Evolutionary conservation across 2,113 vertebrate species (phyloP).

Genomic region (Leptobrachium ailaonicum): DNA sequence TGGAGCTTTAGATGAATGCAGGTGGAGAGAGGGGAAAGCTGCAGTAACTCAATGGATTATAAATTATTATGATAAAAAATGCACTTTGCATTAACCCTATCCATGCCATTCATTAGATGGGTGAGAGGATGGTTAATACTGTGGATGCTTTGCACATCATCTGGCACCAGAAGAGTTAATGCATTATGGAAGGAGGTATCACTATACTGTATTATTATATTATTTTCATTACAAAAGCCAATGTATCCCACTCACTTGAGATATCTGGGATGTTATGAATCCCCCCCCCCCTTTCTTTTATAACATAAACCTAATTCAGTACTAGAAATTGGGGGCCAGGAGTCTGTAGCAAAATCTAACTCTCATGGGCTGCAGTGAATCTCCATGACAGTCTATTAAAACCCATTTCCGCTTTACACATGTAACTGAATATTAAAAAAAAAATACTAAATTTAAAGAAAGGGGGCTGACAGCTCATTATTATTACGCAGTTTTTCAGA

Average conservation of each 20-base stretch:
- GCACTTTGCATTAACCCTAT: neutral
- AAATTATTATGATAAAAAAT: neutral
- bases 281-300: constrained; percentile 1
- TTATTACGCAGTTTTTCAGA: constrained; percentile 39
- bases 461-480: neutral
- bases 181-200: neutral
- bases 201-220: neutral
- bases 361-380: constrained; percentile 28
- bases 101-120: neutral
- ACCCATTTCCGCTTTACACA: constrained; percentile 25
- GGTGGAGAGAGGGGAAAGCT: neutral
- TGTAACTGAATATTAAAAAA: constrained; percentile 25
- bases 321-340: constrained; percentile 23
- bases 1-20: neutral
- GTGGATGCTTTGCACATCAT: too few species aligned
- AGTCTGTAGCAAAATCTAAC: constrained; percentile 43
- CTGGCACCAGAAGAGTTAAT: neutral
- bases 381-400: constrained; percentile 41
- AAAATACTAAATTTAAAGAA: neutral
- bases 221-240: constrained; percentile 14
- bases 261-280: constrained; percentile 28
- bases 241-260: constrained; percentile 30
- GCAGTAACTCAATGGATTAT: neutral
- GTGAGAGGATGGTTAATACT: too few species aligned
- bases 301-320: constrained; percentile 19